A percentile compares a stretch with the other conserved stretches of the same genome.
Evolutionary conservation across 2,113 vertebrate genomes (phyloP).

Genomic region (Notothenia coriiceps): DNA sequence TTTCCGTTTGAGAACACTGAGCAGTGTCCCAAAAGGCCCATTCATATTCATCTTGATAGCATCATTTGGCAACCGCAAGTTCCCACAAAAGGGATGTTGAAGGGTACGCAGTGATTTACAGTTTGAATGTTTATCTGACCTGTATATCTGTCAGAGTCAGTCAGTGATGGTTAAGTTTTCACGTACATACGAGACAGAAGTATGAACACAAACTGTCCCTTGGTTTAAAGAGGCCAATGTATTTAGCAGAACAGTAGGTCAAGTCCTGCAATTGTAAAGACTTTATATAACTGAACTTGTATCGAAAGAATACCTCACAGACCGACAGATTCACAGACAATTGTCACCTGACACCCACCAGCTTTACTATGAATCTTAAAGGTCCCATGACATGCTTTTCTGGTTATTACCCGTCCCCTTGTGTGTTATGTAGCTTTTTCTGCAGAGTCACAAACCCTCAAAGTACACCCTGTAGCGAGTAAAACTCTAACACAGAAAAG

Average conservation of each 20-base stretch:
- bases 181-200: background rate
- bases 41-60: conserved; percentile 8
- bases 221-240: background rate
- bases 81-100: background rate
- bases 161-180: background rate
- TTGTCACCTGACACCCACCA: too few relatives aligned
- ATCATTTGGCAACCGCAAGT: background rate
- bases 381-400: too few relatives aligned
- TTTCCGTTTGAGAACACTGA: conserved; percentile 16
- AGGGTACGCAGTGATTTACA: background rate
- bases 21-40: background rate
- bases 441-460: too few relatives aligned
- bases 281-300: background rate
- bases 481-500: too few relatives aligned
- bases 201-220: background rate
- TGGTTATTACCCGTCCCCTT: too few relatives aligned
- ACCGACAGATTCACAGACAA: too few relatives aligned
- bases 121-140: background rate
- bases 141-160: background rate
- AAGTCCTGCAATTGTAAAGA: background rate
- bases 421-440: too few relatives aligned
- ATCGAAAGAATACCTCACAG: too few relatives aligned
- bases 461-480: too few relatives aligned
- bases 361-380: too few relatives aligned
- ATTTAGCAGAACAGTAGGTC: background rate